phyloP scores from a whole-genome alignment of 2,113 vertebrate species.

The Odocoileus hemionus region DNA sequence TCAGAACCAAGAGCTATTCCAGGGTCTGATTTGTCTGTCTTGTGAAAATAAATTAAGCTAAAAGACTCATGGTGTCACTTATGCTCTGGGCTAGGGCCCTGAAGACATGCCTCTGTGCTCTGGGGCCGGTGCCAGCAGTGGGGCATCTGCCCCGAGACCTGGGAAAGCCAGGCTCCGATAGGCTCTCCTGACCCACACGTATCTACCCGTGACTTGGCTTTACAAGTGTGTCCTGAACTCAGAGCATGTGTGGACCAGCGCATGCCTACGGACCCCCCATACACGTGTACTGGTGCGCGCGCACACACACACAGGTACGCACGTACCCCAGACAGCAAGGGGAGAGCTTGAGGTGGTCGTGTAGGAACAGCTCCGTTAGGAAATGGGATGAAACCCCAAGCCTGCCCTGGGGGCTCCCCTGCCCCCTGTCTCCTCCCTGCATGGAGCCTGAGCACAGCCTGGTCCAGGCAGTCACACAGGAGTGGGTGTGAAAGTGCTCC shows the following conservation, averaged over 20 bases:
- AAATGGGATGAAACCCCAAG: not conserved
- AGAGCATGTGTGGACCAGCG: not conserved
- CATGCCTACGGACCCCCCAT: not conserved
- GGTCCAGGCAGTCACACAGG: accelerated
- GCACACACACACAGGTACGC: accelerated
- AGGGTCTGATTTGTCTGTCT: constrained; percentile 23
- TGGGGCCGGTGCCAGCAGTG: accelerated
- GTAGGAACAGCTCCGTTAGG: accelerated
- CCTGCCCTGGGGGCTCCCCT: not conserved
- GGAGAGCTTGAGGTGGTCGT: not conserved
- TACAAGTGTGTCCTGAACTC: not conserved
- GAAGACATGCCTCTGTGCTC: accelerated
- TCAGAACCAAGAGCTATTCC: not conserved
- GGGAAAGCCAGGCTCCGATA: not conserved
- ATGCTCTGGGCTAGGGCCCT: not conserved
- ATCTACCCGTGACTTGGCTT: accelerated
- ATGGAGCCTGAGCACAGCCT: accelerated
- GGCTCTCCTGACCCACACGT: accelerated
- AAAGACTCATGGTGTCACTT: accelerated
- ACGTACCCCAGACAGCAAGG: not conserved
- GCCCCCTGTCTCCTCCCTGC: not conserved
- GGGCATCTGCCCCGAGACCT: accelerated
- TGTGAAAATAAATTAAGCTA: not conserved
- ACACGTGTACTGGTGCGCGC: accelerated
- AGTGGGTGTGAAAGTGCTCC: not conserved